phyloP scores from a whole-genome alignment of 2,888 invertebrate species.

The Coronaproctus castanopsis region DNA sequence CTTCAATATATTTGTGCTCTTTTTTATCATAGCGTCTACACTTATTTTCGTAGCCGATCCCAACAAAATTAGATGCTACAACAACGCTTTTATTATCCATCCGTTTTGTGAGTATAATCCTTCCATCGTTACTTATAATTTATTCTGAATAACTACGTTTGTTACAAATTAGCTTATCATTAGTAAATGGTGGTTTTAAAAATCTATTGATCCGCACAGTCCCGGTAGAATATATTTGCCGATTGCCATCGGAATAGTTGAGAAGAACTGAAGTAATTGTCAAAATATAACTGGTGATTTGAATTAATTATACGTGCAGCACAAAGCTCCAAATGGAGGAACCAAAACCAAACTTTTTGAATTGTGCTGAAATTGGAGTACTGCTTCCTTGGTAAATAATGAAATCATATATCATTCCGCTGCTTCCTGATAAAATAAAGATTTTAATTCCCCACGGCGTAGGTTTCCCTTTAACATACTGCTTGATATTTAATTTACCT shows the following conservation, averaged over 20 bases:
- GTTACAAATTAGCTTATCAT: constrained; percentile 11
- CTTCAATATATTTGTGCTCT: constrained; percentile 4
- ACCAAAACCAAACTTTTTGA: constrained; percentile 14
- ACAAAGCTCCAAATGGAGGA: constrained; percentile 15
- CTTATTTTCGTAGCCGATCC: constrained; percentile 6
- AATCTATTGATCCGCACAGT: constrained; percentile 12
- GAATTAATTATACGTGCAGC: constrained; percentile 11
- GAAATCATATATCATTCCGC: constrained; percentile 3
- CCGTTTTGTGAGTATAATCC: constrained; percentile 13
- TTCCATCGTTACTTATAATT: constrained; percentile 8
- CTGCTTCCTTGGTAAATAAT: constrained; percentile 3
- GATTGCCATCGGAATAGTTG: constrained; percentile 9
- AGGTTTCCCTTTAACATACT: neutral
- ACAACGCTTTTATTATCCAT: constrained; percentile 13
- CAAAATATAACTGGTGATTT: constrained; percentile 8
- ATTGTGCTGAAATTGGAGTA: neutral
- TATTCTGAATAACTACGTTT: constrained; percentile 2
- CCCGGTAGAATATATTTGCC: constrained; percentile 6
- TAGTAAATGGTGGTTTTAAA: constrained; percentile 2
- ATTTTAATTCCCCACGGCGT: constrained; percentile 3
- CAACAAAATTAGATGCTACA: constrained; percentile 13
- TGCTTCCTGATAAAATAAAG: constrained; percentile 1
- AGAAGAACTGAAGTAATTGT: constrained; percentile 18
- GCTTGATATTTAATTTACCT: constrained; percentile 16
- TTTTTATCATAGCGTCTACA: constrained; percentile 14